Conservation (phyloP, 1,140 invertebrate genomes). For the Zaprionus camerounensis region DNA sequence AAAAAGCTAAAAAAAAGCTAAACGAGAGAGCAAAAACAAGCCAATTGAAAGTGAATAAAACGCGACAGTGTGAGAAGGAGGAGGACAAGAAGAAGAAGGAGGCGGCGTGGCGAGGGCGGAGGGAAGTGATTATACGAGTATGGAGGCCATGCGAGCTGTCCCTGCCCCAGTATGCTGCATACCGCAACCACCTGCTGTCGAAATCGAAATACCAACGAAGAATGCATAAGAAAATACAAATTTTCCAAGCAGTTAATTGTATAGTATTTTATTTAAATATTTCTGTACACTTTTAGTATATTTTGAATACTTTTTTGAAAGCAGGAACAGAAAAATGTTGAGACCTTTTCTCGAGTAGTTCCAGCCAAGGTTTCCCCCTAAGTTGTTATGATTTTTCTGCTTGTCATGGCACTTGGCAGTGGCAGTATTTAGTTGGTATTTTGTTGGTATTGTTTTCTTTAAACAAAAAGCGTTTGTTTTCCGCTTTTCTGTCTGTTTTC, state of each 20-base stretch:
- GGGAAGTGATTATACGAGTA: background rate
- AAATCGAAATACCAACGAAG: slow-evolving; percentile 7
- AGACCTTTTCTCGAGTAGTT: background rate
- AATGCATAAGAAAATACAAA: background rate
- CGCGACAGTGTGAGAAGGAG: slow-evolving; percentile 13
- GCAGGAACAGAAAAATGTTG: background rate
- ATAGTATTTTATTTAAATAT: background rate
- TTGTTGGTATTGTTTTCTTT: slow-evolving; percentile 4
- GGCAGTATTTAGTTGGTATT: slow-evolving; percentile 36
- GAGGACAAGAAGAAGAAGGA: no score
- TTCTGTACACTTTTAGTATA: background rate
- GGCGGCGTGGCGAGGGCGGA: background rate
- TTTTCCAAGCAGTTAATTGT: background rate
- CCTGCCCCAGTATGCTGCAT: slow-evolving; percentile 33
- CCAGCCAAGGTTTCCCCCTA: background rate
- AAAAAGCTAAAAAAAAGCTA: slow-evolving; percentile 27
- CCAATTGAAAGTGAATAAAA: slow-evolving; percentile 17
- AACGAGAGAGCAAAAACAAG: slow-evolving; percentile 21
- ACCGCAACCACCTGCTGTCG: slow-evolving; percentile 23
- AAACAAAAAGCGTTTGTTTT: slow-evolving; percentile 8
- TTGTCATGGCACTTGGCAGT: background rate
- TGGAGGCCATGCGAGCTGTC: slow-evolving; percentile 24
- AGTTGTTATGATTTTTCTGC: background rate
- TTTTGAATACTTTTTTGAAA: background rate
- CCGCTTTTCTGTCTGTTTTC: slow-evolving; percentile 7